phyloP scores from a whole-genome alignment of 2,797 vertebrate species.

The Lepidocolaptes lacrymiger region DNA sequence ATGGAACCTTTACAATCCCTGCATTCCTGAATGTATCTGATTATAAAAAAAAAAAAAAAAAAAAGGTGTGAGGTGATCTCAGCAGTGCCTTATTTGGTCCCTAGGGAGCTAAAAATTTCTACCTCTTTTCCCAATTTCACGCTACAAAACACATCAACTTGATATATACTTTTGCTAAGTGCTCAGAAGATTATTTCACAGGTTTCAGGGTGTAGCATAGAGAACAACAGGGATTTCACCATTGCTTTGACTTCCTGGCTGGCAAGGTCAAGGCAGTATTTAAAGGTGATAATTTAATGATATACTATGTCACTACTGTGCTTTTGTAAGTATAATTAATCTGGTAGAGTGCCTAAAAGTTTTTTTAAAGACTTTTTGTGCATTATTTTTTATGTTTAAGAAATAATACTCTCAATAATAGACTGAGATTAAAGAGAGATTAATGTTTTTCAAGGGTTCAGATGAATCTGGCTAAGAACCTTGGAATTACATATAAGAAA shows the following conservation, averaged over 20 bases:
- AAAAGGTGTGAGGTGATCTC: neutral
- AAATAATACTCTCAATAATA: neutral
- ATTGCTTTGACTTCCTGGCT: constrained; percentile 22
- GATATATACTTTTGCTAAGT: neutral
- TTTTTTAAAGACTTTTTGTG: neutral
- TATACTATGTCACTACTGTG: neutral
- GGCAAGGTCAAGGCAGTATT: constrained; percentile 8
- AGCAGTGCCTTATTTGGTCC: neutral
- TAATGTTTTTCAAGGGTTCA: neutral
- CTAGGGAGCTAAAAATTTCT: neutral
- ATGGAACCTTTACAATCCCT: neutral
- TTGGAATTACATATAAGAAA: neutral
- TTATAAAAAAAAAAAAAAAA: neutral
- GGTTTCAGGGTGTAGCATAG: constrained; percentile 30
- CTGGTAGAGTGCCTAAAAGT: neutral
- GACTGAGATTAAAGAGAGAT: neutral
- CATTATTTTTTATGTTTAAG: neutral
- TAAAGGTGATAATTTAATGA: constrained; percentile 35
- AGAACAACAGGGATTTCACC: neutral
- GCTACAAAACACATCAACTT: neutral
- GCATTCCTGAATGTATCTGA: neutral
- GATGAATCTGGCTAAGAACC: neutral
- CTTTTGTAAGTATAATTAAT: constrained; percentile 11
- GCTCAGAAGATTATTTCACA: constrained; percentile 11
- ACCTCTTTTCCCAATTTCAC: neutral